Evolutionary conservation across 2,888 invertebrate genomes (phyloP), one percentile per base, ranked within the genome.

Genomic region (Aphrophora alni): DNA sequence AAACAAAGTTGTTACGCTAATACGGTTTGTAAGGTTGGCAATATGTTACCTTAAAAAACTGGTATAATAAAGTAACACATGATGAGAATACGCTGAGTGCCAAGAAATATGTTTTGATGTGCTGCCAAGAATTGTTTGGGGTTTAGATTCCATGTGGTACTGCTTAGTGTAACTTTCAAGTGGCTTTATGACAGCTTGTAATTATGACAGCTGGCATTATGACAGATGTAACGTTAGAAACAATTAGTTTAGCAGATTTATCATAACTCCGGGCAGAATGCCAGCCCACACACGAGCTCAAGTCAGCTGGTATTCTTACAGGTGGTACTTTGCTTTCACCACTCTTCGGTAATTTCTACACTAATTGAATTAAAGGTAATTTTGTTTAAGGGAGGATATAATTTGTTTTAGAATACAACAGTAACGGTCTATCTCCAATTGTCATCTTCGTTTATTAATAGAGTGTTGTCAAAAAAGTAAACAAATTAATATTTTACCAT

Each of bases 201-300:
- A 59, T 59, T 59, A 59, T 59, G 44, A 44, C 44, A 44, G 44
- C 44, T 44, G 44, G 44, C 44, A 44, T 44, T 44, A 44, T 44
- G 59, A 59, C 59, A 59, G 59, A 59, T 59, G 59, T 59, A 59
- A 59, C 59, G 59, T 59, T 59, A 59, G 59, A n/a, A 59, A 59
- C 59, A 59, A 59, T 59, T 59, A 59, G 59, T n/a, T 59, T 59
- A 21, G 59, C 44, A 10, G 59, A 59, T 59, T 21, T 21, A 59
- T 59, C 59, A 59, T 59, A 59, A 59, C 59, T 59, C 44, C 59
- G 59, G 59, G 59, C 59, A 7, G 21, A 21, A 4, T 59, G 59
- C 59, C 59, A 59, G 59, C 12, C 59, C 59, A 59, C 59, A 59
- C 59, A 21, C 21, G 21, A 21, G n/a, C 8, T 33, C 8, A 8